phyloP scores from a whole-genome alignment of 2,797 vertebrate genomes.

The Rhodeus uyekii region DNA sequence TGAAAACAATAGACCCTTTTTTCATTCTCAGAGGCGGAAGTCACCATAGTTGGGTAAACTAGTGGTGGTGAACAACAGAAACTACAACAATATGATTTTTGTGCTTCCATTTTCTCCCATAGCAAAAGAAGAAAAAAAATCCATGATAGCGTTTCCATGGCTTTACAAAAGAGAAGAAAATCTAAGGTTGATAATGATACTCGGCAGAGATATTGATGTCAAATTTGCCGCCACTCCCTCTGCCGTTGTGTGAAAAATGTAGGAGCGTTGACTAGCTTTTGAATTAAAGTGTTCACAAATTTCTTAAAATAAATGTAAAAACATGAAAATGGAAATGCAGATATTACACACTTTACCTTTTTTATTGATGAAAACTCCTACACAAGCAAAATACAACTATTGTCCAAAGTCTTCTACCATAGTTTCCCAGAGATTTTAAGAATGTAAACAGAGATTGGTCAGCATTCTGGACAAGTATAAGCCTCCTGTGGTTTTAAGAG shows the following conservation, averaged over 20 bases:
- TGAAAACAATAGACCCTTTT: background rate
- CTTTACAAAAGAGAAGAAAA: background rate
- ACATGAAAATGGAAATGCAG: background rate
- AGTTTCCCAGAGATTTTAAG: background rate
- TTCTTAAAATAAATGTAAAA: too few relatives aligned
- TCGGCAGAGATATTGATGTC: background rate
- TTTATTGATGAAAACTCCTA: background rate
- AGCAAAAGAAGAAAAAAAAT: background rate
- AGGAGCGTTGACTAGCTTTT: background rate
- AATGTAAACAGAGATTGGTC: background rate
- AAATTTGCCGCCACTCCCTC: background rate
- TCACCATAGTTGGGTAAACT: background rate
- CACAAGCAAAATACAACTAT: background rate
- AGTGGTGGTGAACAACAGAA: background rate
- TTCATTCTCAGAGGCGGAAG: background rate
- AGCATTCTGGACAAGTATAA: background rate
- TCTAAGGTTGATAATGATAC: background rate
- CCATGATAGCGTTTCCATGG: background rate
- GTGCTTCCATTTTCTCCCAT: background rate
- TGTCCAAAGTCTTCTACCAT: background rate
- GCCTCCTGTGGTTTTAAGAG: constrained; percentile 28
- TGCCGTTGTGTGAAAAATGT: background rate
- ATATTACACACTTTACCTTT: background rate
- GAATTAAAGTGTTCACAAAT: too few relatives aligned
- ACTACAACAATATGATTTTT: background rate